Percentiles rank a stretch among this genome's conserved stretches.
phyloP scores from a whole-genome alignment of 2,113 vertebrate genomes.

The Pterocles gutturalis region DNA sequence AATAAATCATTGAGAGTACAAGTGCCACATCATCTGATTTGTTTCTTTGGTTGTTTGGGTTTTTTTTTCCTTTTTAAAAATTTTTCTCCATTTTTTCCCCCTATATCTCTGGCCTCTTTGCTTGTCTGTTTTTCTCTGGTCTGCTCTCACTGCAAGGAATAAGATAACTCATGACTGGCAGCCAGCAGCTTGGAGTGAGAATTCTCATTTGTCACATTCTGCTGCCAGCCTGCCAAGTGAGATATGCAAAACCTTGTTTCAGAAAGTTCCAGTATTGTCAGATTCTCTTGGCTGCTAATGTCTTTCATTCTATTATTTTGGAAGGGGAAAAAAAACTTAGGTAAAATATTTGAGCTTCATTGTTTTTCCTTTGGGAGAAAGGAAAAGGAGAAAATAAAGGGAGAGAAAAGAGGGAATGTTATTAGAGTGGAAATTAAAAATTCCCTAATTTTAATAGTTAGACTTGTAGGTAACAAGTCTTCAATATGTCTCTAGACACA shows the following conservation, averaged over 20 bases:
- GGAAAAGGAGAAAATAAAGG: background rate
- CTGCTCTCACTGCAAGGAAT: slow-evolving; percentile 19
- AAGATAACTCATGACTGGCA: slow-evolving; percentile 69
- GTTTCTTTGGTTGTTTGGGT: background rate
- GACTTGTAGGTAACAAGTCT: background rate
- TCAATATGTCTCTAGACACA: background rate
- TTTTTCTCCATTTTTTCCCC: background rate
- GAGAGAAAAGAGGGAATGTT: background rate
- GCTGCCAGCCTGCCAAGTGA: slow-evolving; percentile 60
- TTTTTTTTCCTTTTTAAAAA: too few relatives aligned
- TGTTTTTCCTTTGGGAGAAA: background rate
- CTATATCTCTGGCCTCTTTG: background rate
- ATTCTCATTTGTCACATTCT: slow-evolving; percentile 61
- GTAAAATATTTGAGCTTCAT: slow-evolving; percentile 23
- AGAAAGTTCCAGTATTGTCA: slow-evolving; percentile 48
- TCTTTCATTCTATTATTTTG: slow-evolving; percentile 12
- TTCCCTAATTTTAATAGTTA: background rate
- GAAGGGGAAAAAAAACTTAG: background rate
- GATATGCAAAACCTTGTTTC: slow-evolving; percentile 54
- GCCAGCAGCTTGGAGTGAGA: slow-evolving; percentile 50
- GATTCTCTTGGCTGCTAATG: slow-evolving; percentile 20
- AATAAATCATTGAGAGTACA: background rate
- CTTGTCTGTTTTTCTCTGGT: background rate
- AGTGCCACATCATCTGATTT: background rate
- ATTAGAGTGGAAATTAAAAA: background rate